Evolutionary conservation across 2,797 vertebrate genomes (phyloP).

Genomic region (Anabacerthia variegaticeps): DNA sequence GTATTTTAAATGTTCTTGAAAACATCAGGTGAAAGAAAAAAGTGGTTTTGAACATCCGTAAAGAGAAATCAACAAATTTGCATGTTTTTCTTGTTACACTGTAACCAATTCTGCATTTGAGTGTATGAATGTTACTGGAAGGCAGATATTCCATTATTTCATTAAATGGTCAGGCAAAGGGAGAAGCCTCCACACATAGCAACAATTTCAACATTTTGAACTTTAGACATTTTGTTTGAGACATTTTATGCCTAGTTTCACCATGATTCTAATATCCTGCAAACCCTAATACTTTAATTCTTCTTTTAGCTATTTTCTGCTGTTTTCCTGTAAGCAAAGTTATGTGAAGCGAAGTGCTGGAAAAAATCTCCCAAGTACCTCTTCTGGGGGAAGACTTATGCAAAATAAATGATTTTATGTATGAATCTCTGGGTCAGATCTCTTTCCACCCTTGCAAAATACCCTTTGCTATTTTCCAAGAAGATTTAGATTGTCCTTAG

Average conservation of each 20-base stretch:
- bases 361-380: not conserved
- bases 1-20: not conserved
- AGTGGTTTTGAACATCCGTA: not conserved
- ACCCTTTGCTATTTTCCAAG: not conserved
- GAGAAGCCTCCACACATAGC: not conserved
- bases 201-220: not conserved
- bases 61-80: not conserved
- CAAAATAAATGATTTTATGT: not conserved
- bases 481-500: not conserved
- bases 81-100: not conserved
- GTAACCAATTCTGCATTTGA: not conserved
- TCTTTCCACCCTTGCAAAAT: not conserved
- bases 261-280: not conserved
- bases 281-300: not conserved
- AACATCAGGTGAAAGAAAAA: not conserved
- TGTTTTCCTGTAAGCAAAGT: not conserved
- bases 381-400: not conserved
- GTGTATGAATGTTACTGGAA: not conserved
- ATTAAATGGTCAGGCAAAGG: not conserved
- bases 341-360: not conserved
- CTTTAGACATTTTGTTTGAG: not conserved
- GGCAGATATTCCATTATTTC: not conserved
- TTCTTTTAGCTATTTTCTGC: not conserved
- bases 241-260: not conserved
- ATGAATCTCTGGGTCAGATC: not conserved